A percentile compares a stretch with the other conserved stretches of the same genome.
phyloP scores from a whole-genome alignment of 2,113 vertebrate species.

The Etheostoma cragini region DNA sequence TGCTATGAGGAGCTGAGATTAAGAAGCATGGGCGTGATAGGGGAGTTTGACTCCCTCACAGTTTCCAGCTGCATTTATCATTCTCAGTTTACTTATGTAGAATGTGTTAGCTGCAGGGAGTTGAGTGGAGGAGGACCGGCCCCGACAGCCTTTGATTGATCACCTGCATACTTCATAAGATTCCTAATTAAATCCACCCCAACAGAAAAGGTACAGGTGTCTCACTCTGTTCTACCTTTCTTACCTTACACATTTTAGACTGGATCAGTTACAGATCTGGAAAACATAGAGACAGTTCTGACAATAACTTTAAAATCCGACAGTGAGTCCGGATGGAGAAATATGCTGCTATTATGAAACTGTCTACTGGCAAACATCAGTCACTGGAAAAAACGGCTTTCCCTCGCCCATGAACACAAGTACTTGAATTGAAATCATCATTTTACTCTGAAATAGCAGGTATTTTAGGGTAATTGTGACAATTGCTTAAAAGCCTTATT shows the following conservation, averaged over 20 bases:
- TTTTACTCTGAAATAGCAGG: background rate
- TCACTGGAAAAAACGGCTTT: constrained; percentile 6
- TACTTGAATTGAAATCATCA: constrained; percentile 10
- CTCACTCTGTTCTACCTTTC: background rate
- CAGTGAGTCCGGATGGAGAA: background rate
- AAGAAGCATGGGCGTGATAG: constrained; percentile 40
- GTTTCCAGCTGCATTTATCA: constrained; percentile 62
- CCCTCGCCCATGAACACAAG: background rate
- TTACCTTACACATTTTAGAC: background rate
- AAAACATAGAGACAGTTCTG: constrained; percentile 4
- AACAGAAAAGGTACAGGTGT: constrained; percentile 24
- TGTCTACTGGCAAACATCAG: constrained; percentile 30
- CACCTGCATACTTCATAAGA: constrained; percentile 48
- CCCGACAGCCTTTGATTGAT: constrained; percentile 59
- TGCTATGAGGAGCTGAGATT: constrained; percentile 47
- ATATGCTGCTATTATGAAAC: constrained; percentile 25
- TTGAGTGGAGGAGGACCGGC: constrained; percentile 14
- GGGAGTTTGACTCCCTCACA: constrained; percentile 42
- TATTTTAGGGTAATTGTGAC: background rate
- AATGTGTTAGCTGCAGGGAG: constrained; percentile 47
- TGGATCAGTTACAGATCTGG: constrained; percentile 21
- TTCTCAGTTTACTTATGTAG: constrained; percentile 57
- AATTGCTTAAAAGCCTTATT: background rate
- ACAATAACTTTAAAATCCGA: constrained; percentile 3
- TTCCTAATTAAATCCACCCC: constrained; percentile 52